Base-by-base conservation (phyloP, 1,140 invertebrate species). In the Zophobas atratus region DNA sequence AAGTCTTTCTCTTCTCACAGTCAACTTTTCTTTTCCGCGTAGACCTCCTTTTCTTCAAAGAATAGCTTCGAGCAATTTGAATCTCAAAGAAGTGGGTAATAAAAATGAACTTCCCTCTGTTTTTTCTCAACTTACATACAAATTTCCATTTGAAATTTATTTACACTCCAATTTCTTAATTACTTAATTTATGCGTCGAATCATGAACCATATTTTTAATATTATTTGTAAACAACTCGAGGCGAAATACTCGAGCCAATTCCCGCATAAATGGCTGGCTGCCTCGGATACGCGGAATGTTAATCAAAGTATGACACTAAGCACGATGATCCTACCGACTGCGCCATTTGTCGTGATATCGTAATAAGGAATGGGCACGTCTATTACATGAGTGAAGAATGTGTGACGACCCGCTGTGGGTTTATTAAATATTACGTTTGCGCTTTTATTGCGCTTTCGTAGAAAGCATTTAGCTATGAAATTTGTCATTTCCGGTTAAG, bases 61-160 rank as follows among this genome's bases (percentile, higher is more conserved):
- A 56, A 73, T 73, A 55, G 55, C 71, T 73, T 38, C 71, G 39
- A 56, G 55, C 71, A 73, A 73, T 73, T 73, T 73, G 71, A 73
- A 73, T 73, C 71, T 73, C 71, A 73, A 73, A 73, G 71, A 51
- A 73, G 35, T 55, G 71, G 36, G 36, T 73, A 73, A 73, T 73
- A 73, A 73, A 73, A 73, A 73, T 73, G 71, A 73, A 73, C 51
- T 73, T 43, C 6, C 33, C 39, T 51, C 34, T 55, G 38, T 73
- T 73, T 73, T 72, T 53, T 70, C 36, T n/a, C 51, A 73, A 39
- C 71, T 43, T 55, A 73, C 55, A 73, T 73, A 49, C 20, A 73
- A 73, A 73, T 73, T 73, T 49, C 20, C 48, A 57, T 57, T 57
- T 35, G 55, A 57, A 57, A 57, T 35, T 57, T 57, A 57, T 57